phyloP scores from a whole-genome alignment of 2,888 invertebrate genomes.

The Anarsia innoxiella region DNA sequence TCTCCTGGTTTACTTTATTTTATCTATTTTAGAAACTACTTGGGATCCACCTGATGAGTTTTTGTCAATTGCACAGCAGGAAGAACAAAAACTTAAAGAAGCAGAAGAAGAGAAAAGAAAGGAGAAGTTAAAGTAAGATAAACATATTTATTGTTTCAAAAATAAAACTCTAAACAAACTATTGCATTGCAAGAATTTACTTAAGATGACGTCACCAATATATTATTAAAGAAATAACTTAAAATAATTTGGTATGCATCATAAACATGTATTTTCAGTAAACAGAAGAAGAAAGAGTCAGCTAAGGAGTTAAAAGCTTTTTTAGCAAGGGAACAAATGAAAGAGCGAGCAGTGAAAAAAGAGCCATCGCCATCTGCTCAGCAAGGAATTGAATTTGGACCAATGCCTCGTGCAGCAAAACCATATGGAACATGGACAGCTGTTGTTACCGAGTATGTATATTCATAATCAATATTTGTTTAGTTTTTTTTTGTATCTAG shows the following conservation, averaged over 20 bases:
- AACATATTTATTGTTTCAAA: constrained; percentile 1
- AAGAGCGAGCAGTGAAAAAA: constrained; percentile 51
- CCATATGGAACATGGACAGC: constrained; percentile 87
- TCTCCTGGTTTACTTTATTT: background rate
- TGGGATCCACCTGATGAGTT: constrained; percentile 88
- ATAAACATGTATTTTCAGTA: constrained; percentile 26
- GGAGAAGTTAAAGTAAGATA: constrained; percentile 47
- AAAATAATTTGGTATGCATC: background rate
- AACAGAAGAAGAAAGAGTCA: constrained; percentile 50
- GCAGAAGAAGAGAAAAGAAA: constrained; percentile 47
- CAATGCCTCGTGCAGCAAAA: constrained; percentile 73
- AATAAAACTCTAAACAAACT: too few species aligned
- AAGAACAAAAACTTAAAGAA: constrained; percentile 61
- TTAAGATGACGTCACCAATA: too few species aligned
- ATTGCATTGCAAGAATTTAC: too few species aligned
- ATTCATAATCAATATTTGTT: too few species aligned
- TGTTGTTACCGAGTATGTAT: constrained; percentile 76
- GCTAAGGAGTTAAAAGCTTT: constrained; percentile 51
- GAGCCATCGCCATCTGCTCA: constrained; percentile 22
- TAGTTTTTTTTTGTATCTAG: too few species aligned
- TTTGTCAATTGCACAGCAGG: constrained; percentile 79
- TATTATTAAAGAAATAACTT: too few species aligned
- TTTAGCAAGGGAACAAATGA: constrained; percentile 67
- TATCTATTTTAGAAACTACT: constrained; percentile 77
- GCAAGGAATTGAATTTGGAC: constrained; percentile 47